These are phyloP conservation scores for Pipa parva DNA, from an alignment of 2,113 vertebrate genomes.

Conservation along the genomic window DNA sequence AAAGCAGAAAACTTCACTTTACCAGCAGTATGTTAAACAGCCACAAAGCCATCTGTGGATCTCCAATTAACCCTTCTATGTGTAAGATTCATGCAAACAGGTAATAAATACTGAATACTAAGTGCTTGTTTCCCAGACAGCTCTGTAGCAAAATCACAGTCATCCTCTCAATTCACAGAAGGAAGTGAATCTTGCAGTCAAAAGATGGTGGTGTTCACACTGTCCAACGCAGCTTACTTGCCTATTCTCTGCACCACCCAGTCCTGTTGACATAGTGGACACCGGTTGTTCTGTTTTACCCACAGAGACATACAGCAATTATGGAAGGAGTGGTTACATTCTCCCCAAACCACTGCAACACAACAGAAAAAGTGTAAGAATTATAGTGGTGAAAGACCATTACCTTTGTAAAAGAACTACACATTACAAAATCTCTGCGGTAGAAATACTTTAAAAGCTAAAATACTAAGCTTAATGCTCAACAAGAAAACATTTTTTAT, in stretches of 20 bases:
- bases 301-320: conserved; percentile 99
- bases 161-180: not conserved
- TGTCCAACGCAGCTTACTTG: conserved; percentile 65
- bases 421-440: no score
- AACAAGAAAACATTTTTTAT: no score
- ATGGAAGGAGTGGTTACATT: conserved; percentile 98
- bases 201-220: not conserved
- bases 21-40: not conserved
- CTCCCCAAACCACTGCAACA: conserved; percentile 95
- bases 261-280: conserved; percentile 97
- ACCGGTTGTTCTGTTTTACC: conserved; percentile 99
- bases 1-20: not conserved
- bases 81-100: not conserved
- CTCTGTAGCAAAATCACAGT: not conserved
- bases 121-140: not conserved
- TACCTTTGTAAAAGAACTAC: no score
- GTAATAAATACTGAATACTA: not conserved
- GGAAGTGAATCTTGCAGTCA: not conserved
- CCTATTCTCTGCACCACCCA: conserved; percentile 99
- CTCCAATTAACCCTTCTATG: not conserved
- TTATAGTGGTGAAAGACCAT: not conserved
- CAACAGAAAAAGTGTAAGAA: conserved; percentile 43
- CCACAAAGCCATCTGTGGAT: not conserved
- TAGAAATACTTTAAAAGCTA: no score
- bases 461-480: no score